Evolutionary conservation across 2,888 invertebrate genomes (phyloP), one percentile per base, ranked within the genome.

Genomic region (Dascillus cervinus): DNA sequence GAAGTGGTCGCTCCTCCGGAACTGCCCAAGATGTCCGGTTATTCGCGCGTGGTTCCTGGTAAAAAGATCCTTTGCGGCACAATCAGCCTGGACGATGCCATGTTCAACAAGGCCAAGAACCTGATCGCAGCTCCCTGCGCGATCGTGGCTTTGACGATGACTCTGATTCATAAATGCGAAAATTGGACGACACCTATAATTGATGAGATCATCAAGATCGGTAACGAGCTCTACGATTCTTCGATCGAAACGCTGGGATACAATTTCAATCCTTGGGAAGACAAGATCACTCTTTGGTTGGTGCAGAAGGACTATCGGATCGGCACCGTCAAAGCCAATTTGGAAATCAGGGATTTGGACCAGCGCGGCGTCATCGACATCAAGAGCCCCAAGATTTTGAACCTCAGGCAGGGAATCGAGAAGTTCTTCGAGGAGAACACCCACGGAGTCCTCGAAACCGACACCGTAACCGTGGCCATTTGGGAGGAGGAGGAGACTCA

Each of bases 181-280:
- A 64, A 71, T 3, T 80, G 79, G 79, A 71, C 74, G 3, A 59
- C 65, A 3, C 67, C 69, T n/a, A 74, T 78, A 0, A 49, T 73
- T 3, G 75, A 71, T 35, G 70, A 71, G 22, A 64, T 77, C 6
- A 52, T 77, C 41, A 53, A 58, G 1, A 57, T 70, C 0, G 77
- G 70, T 0, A 67, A 71, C 26, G 65, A 65, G 14, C 51, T 78
- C 32, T 72, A 73, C 46, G 43, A 57, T 0, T 64, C 66, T 0
- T 73, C 73, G 1, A 32, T 74, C 1, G 59, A 60, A 4, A 59
- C 68, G n/a, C 52, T 78, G 1, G 71, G 73, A 0, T 71, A 69
- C 41, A 67, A 68, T 46, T 73, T 72, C 41, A 60, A 72, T 10
- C 69, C 71, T 0, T 76, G 73, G 22, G 74, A 75, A 11, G 67